Base-by-base conservation (phyloP, 2,888 invertebrate genomes). In the Tupiocoris notatus region DNA sequence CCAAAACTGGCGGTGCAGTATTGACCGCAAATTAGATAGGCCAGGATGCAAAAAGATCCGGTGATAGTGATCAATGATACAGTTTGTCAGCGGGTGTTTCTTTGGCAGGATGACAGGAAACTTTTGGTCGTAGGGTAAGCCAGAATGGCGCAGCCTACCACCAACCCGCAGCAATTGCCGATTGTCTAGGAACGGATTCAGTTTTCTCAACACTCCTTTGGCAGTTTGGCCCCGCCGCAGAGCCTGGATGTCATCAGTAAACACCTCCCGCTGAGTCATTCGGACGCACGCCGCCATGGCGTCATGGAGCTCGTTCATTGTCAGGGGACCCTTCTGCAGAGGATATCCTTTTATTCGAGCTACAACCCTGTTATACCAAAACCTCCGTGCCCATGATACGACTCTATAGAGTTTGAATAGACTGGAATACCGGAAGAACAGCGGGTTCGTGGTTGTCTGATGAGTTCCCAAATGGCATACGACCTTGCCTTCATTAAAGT, bases 41-140 rank as follows among this genome's bases (percentile, higher is more conserved):
- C 79, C 79, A 24, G 75, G 20, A 63, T 79, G 77, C 16, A 67
- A 39, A 23, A 71, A 59, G 1, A 18, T 20, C 20, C 12, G 12
- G 59, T 79, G 79, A 63, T 68, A 78, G 54, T 62, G 68, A 23
- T 68, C 58, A 24, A 78, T 71, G 9, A 78, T 7, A 1, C 75
- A 23, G 0, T 57, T n/a, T 1, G 77, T 73, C 2, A 79, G 23
- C 20, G 57, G 56, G 58, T 74, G 67, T 22, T 22, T 20, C 21
- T 77, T 77, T 3, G 79, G 79, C 1, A 79, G 59, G 1, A 79
- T 16, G 0, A 79, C 71, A 3, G 78, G 78, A 61, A 73, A 68
- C 58, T 75, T 76, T 17, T 61, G 64, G 21, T 74, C 62, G 58
- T 18, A 65, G 0, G 39, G 22, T 3, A 77, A 3, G 0, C 22